These are phyloP conservation scores for Tichodroma muraria DNA, from an alignment of 2,113 vertebrate species.

Conservation along the genomic window DNA sequence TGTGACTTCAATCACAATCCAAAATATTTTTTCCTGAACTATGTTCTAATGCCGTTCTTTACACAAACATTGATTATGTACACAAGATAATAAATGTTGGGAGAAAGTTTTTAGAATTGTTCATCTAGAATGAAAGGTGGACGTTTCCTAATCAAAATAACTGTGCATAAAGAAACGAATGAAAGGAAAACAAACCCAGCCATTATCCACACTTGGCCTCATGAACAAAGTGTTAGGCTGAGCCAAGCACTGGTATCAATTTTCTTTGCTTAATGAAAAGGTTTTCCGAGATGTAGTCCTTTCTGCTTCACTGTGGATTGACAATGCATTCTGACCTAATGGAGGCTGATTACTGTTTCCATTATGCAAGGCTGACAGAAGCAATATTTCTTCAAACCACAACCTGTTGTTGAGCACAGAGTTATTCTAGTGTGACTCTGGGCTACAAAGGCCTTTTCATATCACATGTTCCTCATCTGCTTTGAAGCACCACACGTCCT, in stretches of 20 bases:
- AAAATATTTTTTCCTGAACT: not conserved
- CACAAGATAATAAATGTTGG: not conserved
- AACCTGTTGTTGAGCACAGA: conserved; percentile 39
- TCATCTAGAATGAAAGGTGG: conserved; percentile 24
- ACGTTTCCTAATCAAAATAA: conserved; percentile 49
- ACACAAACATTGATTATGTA: not conserved
- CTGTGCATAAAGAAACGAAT: not conserved
- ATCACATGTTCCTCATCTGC: conserved; percentile 6
- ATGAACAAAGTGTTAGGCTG: conserved; percentile 5
- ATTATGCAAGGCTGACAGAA: conserved; percentile 55
- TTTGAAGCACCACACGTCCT: not conserved
- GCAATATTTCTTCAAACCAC: conserved; percentile 42
- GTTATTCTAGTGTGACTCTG: not conserved
- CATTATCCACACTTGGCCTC: conserved; percentile 19
- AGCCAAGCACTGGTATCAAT: conserved; percentile 45
- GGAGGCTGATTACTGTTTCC: conserved; percentile 50
- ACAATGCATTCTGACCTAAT: conserved; percentile 61
- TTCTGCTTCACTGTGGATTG: conserved; percentile 55
- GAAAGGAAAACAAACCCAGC: conserved; percentile 42
- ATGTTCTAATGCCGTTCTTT: not conserved
- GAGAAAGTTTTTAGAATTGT: conserved; percentile 10
- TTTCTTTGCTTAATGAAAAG: conserved; percentile 54
- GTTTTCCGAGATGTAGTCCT: conserved; percentile 33
- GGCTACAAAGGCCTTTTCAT: conserved; percentile 41
- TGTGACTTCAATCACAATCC: not conserved